Base-by-base conservation (phyloP, 2,888 invertebrate genomes). In the Eurois occulta region DNA sequence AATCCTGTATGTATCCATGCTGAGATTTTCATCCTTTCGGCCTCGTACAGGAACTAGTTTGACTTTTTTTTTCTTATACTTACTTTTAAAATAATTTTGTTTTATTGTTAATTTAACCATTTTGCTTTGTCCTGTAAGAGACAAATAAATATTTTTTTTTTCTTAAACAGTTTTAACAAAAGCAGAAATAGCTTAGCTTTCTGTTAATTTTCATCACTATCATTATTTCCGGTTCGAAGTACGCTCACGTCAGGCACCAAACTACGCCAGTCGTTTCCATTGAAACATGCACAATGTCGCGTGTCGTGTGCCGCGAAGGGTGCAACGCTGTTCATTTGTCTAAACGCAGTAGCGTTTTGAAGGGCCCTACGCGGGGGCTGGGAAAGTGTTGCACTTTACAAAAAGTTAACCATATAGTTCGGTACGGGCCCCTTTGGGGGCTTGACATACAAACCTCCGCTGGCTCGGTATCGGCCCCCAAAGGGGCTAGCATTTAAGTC, bases 341-440 rank as follows among this genome's bases (percentile, higher is more conserved):
- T 96, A 96, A 96, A 95, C 94, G 96, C 94, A 94, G 94, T 94
- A 92, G 94, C 94, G 88, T 90, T 95, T 91, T 92, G 93, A 92
- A 95, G 95, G 94, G 93, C 94, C 91, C 94, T 95, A 87, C 85
- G 88, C 84, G 87, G 90, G 93, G 94, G 94, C 95, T 95, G 96
- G 96, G 96, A 96, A 96, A 96, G 95, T 96, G 96, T 96, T 96
- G 95, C 96, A 95, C 95, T 96, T 96, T 95, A 95, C 92, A 94
- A 95, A 95, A 95, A 96, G 95, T 96, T n/a, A n/a, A n/a, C n/a
- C n/a, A n/a, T n/a, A n/a, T n/a, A n/a, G n/a, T n/a, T n/a, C n/a
- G n/a, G n/a, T n/a, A n/a, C n/a, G n/a, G n/a, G n/a, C n/a, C n/a
- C n/a, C n/a, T n/a, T n/a, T n/a, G n/a, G n/a, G n/a, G n/a, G n/a